Conservation (phyloP, 2,888 invertebrate species). For the Plemyria rubiginata region DNA sequence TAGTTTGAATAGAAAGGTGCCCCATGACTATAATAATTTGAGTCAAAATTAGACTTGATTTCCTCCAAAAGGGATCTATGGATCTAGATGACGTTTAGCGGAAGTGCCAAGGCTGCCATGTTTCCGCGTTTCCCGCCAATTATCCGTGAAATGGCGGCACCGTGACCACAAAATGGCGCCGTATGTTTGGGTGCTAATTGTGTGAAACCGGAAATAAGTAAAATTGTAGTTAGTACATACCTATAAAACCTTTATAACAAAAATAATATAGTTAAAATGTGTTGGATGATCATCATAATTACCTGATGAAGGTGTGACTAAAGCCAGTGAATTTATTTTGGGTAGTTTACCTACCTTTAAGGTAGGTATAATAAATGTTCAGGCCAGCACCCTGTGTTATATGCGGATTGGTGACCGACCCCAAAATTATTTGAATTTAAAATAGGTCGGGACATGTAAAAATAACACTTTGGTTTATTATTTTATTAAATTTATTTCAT, state of each 20-base stretch:
- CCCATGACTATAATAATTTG: background rate
- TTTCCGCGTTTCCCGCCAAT: slow-evolving; percentile 62
- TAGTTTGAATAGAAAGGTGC: background rate
- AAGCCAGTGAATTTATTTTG: background rate
- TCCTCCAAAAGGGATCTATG: slow-evolving; percentile 45
- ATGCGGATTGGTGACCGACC: no score
- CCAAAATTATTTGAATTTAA: no score
- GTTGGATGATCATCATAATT: background rate
- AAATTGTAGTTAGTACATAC: slow-evolving; percentile 1
- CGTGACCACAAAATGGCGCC: slow-evolving; percentile 53
- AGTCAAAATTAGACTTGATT: slow-evolving; percentile 32
- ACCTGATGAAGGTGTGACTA: background rate
- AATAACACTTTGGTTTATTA: no score
- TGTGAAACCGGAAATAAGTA: slow-evolving; percentile 11
- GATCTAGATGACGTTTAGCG: slow-evolving; percentile 54
- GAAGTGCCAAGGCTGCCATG: slow-evolving; percentile 60
- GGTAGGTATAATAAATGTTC: no score
- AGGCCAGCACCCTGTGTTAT: no score
- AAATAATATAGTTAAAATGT: background rate
- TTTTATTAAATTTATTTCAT: no score
- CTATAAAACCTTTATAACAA: background rate
- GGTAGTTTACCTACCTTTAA: no score
- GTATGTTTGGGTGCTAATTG: slow-evolving; percentile 49
- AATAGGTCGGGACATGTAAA: no score
- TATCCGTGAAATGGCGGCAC: slow-evolving; percentile 54